Evolutionary conservation across 2,888 invertebrate genomes (phyloP), one percentile per base, ranked within the genome.

Genomic region (Eledona agricola): DNA sequence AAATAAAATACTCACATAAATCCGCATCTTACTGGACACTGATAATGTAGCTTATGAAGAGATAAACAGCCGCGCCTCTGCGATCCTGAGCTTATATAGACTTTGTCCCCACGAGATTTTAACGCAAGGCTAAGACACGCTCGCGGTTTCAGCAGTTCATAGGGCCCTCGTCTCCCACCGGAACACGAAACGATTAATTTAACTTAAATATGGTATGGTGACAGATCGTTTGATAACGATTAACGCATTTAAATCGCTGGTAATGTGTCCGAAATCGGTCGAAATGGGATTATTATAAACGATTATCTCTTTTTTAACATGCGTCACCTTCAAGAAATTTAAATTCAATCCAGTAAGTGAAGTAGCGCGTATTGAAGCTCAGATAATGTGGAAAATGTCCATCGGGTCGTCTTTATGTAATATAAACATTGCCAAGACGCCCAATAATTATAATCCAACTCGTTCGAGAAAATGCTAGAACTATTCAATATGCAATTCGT

Each of bases 21-120:
- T 32, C 58, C 60, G 66, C 70, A 70, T 70, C 38, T 52, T 58
- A 40, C 52, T 46, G 45, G 40, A 37, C 63, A 64, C 62, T 59
- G 57, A 38, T 47, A 47, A 29, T 54, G 46, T 50, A 45, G 50
- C 57, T 52, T 43, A 55, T 51, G 64, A 66, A 66, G 65, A 64
- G 61, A 61, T 69, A 70, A 70, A 69, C 66, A 70, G 67, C 66
- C 69, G 60, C 63, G 55, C 66, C 67, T 65, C 54, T 25, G 46
- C 57, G 51, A 57, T 60, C 55, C 60, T 59, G 56, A 65, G 65
- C 63, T 70, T 70, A 63, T 70, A 70, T 70, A 70, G 64, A 61
- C 62, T 60, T 61, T 49, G 63, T 69, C 70, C 70, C 70, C 70
- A 68, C 70, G 58, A 62, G 57, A 55, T 25, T 59, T 20, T 47